Evolutionary conservation across 2,113 vertebrate species (phyloP).

Genomic region (Colaptes auratus): DNA sequence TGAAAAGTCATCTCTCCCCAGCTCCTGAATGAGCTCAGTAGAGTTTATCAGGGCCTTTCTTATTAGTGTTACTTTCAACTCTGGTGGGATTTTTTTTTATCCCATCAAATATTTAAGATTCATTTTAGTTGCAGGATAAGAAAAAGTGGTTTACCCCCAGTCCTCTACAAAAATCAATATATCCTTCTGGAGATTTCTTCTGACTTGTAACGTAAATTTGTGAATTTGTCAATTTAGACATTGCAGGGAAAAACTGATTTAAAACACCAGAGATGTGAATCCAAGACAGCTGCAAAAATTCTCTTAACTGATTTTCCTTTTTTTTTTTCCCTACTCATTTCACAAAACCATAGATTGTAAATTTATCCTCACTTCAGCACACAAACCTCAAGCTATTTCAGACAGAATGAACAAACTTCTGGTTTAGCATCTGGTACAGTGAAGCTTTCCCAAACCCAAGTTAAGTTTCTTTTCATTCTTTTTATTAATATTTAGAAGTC

Average conservation of each 20-base stretch:
- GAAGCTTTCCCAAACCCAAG: background rate
- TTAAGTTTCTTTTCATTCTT: background rate
- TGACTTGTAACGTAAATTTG: conserved; percentile 2
- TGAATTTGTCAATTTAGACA: background rate
- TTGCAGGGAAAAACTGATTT: background rate
- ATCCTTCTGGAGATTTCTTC: background rate
- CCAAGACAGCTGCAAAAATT: background rate
- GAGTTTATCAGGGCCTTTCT: background rate
- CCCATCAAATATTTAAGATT: conserved; percentile 19
- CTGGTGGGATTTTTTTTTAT: background rate
- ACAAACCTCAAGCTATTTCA: background rate
- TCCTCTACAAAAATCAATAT: background rate
- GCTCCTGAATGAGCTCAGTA: background rate
- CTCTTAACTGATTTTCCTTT: background rate
- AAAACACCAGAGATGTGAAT: background rate
- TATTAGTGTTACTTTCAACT: background rate
- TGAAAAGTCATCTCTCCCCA: background rate
- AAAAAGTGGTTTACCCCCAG: background rate
- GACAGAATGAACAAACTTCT: background rate
- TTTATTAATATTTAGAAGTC: background rate
- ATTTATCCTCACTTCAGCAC: background rate
- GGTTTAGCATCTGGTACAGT: background rate
- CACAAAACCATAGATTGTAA: background rate
- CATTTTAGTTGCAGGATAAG: background rate
- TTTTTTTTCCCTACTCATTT: background rate